Evolutionary conservation across 1,140 invertebrate species (phyloP), one percentile per base, ranked within the genome.

Genomic region (Scaptomyza montana): DNA sequence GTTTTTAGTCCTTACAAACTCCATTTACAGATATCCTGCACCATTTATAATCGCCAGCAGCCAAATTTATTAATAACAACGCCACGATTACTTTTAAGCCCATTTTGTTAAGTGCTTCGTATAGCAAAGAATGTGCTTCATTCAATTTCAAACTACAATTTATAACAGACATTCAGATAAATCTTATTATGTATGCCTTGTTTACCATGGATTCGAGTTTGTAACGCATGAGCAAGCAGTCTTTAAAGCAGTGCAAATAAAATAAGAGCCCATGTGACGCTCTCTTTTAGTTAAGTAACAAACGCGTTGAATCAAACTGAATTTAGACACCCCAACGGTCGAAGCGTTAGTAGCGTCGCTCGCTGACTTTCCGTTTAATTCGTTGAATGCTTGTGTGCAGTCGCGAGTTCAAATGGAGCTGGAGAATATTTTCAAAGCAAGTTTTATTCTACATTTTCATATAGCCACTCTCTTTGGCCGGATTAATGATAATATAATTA

Each of bases 401-500:
- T 16, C 30, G 50, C 0, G 62, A 5, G 69, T 72, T 72, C 69
- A 16, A 59, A 9, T 21, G 1, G 2, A 5, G 10, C n/a, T 8
- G 1, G 13, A 30, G 5, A 5, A 12, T 4, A 12, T 2, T 33
- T 33, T 33, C 30, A 7, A 5, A 33, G 30, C 6, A 6, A 33
- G 7, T 33, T 7, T 7, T 6, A 7, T 8, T 7, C 6, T 33
- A 1, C 16, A 1, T 13, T 46, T 39, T 16, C 7, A 19, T 54
- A 12, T 30, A 39, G 72, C 80, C 80, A 51, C 80, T 84, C 72
- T 56, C 47, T 84, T 84, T 84, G 80, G 80, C 76, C 80, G 80
- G 80, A 62, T 84, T 82, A 84, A 79, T 82, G 67, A 45, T 21
- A n/a, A 36, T 53, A 54, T 84, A 73, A 49, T 84, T 84, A 79